These are phyloP conservation scores for human (Homo sapiens) DNA, from an alignment of 2,113 vertebrate species.

Conservation along the genomic window DNA sequence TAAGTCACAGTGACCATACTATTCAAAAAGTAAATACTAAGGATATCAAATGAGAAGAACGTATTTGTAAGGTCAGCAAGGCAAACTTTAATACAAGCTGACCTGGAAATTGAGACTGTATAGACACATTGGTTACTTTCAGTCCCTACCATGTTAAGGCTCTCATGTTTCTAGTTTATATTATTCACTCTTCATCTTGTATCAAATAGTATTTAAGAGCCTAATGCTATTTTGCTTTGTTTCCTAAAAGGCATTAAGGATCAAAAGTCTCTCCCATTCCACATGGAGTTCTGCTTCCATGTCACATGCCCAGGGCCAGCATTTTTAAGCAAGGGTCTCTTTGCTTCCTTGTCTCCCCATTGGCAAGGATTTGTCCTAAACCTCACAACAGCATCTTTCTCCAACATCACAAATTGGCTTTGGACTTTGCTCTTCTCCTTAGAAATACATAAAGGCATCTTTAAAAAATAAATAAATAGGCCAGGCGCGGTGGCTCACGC, in stretches of 20 bases:
- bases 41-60: not conserved
- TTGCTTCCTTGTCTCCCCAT: not conserved
- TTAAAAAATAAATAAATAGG: not conserved
- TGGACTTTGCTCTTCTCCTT: not conserved
- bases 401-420: not conserved
- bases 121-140: not conserved
- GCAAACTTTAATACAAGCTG: conserved; percentile 7
- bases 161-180: not conserved
- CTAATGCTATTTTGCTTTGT: conserved; percentile 21
- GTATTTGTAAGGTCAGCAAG: not conserved
- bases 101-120: not conserved
- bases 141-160: not conserved
- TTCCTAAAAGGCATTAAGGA: conserved; percentile 11
- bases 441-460: not conserved
- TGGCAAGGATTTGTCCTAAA: conserved; percentile 11
- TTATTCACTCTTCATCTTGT: conserved; percentile 18
- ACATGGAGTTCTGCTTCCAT: not conserved
- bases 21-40: conserved; percentile 28
- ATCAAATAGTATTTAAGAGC: not conserved
- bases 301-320: not conserved
- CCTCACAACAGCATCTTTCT: not conserved
- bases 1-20: conserved; percentile 9
- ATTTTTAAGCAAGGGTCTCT: not conserved
- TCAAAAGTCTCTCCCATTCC: not conserved
- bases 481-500: no score